These are phyloP conservation scores for Cryptocephalus primarius DNA, from an alignment of 2,888 invertebrate genomes.

Conservation along the genomic window DNA sequence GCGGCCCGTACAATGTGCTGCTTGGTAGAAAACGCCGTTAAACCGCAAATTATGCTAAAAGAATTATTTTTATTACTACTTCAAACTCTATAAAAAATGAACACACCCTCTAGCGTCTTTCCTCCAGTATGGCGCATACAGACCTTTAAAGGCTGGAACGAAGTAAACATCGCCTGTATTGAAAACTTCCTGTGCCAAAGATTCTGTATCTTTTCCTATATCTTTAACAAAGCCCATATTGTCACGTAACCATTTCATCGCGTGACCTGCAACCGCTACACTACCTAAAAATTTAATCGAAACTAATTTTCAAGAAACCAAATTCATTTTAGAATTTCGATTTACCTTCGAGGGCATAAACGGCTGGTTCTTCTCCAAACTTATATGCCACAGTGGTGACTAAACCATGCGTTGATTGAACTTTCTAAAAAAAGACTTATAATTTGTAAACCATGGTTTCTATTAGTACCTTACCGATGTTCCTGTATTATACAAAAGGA, in stretches of 20 bases:
- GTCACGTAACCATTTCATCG: slow-evolving; percentile 86
- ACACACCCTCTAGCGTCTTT: slow-evolving; percentile 85
- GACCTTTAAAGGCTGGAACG: slow-evolving; percentile 93
- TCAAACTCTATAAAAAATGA: slow-evolving; percentile 19
- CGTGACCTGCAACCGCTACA: slow-evolving; percentile 85
- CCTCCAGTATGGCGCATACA: slow-evolving; percentile 97
- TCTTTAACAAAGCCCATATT: slow-evolving; percentile 78
- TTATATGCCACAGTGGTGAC: slow-evolving; percentile 95
- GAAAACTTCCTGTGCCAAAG: slow-evolving; percentile 50
- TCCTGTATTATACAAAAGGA: slow-evolving; percentile 93
- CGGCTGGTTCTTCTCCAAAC: slow-evolving; percentile 70
- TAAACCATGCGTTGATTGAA: slow-evolving; percentile 81
- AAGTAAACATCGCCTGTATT: slow-evolving; percentile 94
- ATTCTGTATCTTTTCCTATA: slow-evolving; percentile 56
- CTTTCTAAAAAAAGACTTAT: slow-evolving; percentile 43
- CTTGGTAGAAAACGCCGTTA: slow-evolving; percentile 87
- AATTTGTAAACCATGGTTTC: slow-evolving; percentile 2
- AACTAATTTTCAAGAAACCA: not conserved
- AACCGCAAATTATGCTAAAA: slow-evolving; percentile 70
- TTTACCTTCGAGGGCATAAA: slow-evolving; percentile 88
- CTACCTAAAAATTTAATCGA: slow-evolving; percentile 45
- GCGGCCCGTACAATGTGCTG: slow-evolving; percentile 90
- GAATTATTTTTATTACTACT: not conserved
- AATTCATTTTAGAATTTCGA: no score
- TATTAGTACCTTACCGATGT: slow-evolving; percentile 40